These are phyloP conservation scores for Ptyas mucosa DNA, from an alignment of 2,113 vertebrate genomes.

Conservation along the genomic window DNA sequence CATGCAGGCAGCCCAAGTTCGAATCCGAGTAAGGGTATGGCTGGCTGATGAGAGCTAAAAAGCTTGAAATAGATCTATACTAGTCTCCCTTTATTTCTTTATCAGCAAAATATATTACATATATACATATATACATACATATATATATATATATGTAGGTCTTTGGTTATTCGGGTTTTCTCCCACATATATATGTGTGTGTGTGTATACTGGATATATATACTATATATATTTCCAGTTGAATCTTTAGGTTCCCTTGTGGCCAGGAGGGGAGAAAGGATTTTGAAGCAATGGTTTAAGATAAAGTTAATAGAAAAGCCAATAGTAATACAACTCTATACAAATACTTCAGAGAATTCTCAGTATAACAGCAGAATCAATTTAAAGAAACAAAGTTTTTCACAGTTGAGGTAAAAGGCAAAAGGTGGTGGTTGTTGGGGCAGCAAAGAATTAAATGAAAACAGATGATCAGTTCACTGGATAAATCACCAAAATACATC, in stretches of 20 bases:
- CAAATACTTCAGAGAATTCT: conserved; percentile 1
- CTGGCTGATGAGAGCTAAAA: no score
- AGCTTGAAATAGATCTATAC: no score
- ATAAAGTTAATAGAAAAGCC: neutral
- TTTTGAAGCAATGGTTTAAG: neutral
- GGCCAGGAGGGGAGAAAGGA: neutral
- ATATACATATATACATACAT: neutral
- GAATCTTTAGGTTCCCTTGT: neutral
- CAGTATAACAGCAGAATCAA: neutral
- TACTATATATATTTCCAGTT: neutral
- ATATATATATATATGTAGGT: neutral
- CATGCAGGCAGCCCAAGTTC: no score
- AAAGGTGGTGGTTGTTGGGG: neutral
- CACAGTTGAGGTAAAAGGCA: neutral
- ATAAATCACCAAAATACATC: neutral
- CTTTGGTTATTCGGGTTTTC: no score
- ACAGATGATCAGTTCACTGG: neutral
- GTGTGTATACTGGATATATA: no score
- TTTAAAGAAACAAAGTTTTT: neutral
- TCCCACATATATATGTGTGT: no score
- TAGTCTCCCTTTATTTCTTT: no score
- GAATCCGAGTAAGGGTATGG: no score
- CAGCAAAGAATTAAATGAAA: neutral
- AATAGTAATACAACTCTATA: neutral
- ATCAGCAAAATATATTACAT: no score